These are phyloP conservation scores for Turnix velox DNA, from an alignment of 2,113 vertebrate species.

Conservation along the genomic window DNA sequence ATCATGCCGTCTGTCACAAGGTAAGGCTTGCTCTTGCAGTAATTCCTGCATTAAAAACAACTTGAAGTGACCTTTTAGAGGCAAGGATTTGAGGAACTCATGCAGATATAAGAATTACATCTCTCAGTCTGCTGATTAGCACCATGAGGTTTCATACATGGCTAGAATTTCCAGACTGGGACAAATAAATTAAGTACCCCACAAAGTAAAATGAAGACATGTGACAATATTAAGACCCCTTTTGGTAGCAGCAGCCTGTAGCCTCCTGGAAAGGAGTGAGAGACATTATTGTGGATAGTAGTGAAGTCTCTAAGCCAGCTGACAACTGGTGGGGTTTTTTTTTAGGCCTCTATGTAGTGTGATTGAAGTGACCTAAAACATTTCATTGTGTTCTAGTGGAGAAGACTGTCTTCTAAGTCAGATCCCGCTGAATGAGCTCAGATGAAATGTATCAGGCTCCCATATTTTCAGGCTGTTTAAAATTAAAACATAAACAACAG, in stretches of 20 bases:
- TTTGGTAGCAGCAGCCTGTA: not conserved
- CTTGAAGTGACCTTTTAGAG: not conserved
- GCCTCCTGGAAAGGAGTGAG: not conserved
- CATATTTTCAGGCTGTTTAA: not conserved
- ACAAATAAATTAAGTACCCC: not conserved
- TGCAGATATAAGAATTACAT: not conserved
- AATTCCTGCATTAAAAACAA: not conserved
- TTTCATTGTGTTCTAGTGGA: not conserved
- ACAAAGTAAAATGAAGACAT: not conserved
- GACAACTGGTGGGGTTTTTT: not conserved
- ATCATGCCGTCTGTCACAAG: conserved; percentile 89
- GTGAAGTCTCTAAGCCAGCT: not conserved
- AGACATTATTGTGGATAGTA: not conserved
- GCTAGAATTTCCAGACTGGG: not conserved
- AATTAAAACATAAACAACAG: not conserved
- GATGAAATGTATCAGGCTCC: not conserved
- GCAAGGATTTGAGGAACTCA: not conserved
- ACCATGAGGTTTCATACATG: not conserved
- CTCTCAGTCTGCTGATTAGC: not conserved
- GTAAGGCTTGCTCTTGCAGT: conserved; percentile 51
- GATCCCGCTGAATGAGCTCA: not conserved
- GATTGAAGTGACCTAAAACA: not conserved
- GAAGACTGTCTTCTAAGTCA: not conserved
- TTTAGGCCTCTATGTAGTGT: not conserved
- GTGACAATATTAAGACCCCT: not conserved